Evolutionary conservation across 2,888 invertebrate genomes (phyloP).

Genomic region (Spilosoma lubricipeda): DNA sequence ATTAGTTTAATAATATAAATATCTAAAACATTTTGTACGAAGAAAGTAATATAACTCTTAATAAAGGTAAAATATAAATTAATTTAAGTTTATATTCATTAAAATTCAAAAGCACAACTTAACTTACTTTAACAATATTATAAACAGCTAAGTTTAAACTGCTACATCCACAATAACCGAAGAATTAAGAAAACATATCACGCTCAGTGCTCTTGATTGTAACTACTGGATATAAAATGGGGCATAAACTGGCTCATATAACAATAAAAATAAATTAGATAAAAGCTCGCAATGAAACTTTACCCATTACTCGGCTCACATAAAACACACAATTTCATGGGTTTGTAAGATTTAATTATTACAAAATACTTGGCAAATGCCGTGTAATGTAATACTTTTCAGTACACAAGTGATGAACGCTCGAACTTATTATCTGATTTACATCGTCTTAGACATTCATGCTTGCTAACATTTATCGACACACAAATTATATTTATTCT

Average conservation of each 20-base stretch:
- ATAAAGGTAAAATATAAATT: not conserved
- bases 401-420: conserved; percentile 33
- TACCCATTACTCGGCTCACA: conserved; percentile 73
- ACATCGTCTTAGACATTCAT: conserved; percentile 13
- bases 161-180: conserved; percentile 23
- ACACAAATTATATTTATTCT: conserved; percentile 6
- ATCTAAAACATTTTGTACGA: not conserved
- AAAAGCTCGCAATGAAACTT: conserved; percentile 84
- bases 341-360: conserved; percentile 80
- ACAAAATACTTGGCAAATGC: conserved; percentile 64
- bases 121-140: not conserved
- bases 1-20: not conserved
- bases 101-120: not conserved
- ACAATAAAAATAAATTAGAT: conserved; percentile 85
- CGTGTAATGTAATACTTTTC: conserved; percentile 43
- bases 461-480: conserved; percentile 1
- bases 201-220: conserved; percentile 61
- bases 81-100: not conserved
- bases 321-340: conserved; percentile 78
- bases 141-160: not conserved
- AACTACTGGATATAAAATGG: conserved; percentile 76
- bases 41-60: not conserved
- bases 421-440: conserved; percentile 24
- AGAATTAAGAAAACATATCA: conserved; percentile 56
- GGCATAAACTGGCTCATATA: conserved; percentile 78